A percentile compares a stretch with the other conserved stretches of the same genome.
Conservation (phyloP, 2,888 invertebrate genomes). For the Megamerina dolium region DNA sequence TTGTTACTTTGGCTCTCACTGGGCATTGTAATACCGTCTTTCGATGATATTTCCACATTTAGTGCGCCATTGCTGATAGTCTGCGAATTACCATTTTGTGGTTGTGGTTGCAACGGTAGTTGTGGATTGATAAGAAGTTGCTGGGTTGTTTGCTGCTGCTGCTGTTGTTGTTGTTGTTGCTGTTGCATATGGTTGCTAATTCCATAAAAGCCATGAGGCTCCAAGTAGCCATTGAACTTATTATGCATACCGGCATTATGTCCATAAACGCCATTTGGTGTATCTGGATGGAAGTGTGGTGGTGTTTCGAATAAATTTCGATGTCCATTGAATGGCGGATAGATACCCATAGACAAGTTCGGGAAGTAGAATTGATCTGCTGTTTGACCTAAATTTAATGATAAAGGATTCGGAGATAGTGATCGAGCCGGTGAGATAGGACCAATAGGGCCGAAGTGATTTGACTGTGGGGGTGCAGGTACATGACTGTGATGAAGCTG, state of each 20-base stretch:
- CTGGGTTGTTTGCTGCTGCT: conserved; percentile 6
- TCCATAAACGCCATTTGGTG: conserved; percentile 18
- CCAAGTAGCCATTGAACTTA: conserved; percentile 43
- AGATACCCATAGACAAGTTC: conserved; percentile 47
- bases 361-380: conserved; percentile 57
- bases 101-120: neutral
- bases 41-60: neutral
- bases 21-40: neutral
- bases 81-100: neutral
- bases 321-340: conserved; percentile 44
- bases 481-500: conserved; percentile 56
- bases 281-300: conserved; percentile 33
- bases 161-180: conserved; percentile 15
- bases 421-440: conserved; percentile 59
- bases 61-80: neutral
- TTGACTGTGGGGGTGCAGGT: conserved; percentile 26
- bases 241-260: conserved; percentile 24
- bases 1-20: neutral
- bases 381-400: conserved; percentile 46
- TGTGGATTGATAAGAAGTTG: conserved; percentile 1
- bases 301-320: conserved; percentile 40
- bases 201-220: conserved; percentile 43
- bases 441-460: conserved; percentile 54
- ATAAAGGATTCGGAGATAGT: conserved; percentile 55
- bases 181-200: conserved; percentile 26